Evolutionary conservation across 2,888 invertebrate genomes (phyloP), one percentile per base, ranked within the genome.

Genomic region (Gastrophysa polygoni): DNA sequence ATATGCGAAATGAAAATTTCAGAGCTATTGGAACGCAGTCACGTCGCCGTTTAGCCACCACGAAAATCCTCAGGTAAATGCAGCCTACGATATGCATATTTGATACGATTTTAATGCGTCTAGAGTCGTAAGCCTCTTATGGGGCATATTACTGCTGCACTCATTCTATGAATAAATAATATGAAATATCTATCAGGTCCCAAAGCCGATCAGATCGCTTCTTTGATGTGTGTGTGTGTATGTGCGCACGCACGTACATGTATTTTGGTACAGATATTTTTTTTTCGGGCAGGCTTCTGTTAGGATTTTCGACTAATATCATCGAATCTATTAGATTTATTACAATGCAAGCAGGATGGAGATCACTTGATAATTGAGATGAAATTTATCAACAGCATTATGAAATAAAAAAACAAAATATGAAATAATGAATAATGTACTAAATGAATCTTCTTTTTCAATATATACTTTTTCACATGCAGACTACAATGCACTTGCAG

Each of bases 121-220:
- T 80, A 77, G 78, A 79, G 77, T 75, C 75, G 76, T 81, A 81
- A 81, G 81, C 81, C 81, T 80, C 81, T 81, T 81, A 81, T 77
- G 78, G 78, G 77, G 79, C 80, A 77, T 79, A 79, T 78, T 78
- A 77, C 71, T 71, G 75, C 73, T 74, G 80, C 85, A 86, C 83
- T 84, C 83, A 80, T 77, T 79, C 85, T 83, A 87, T 87, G 87
- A 87, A 87, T 87, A 87, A 87, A 87, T 87, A 85, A 87, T 87
- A 87, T 87, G 86, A 87, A 87, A 87, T 87, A 87, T 87, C 87
- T 87, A 87, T 87, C 87, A 86, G 82, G 85, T 85, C 85, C 71
- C 68, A 78, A 79, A 79, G 77, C 79, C 79, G 78, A 78, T 78
- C 78, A 77, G 77, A 78, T 77, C 76, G 75, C 76, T 71, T 70